A percentile compares a stretch with the other conserved stretches of the same genome.
Conservation (phyloP, 2,113 vertebrate genomes). For the Dolichallabes microphthalmus region DNA sequence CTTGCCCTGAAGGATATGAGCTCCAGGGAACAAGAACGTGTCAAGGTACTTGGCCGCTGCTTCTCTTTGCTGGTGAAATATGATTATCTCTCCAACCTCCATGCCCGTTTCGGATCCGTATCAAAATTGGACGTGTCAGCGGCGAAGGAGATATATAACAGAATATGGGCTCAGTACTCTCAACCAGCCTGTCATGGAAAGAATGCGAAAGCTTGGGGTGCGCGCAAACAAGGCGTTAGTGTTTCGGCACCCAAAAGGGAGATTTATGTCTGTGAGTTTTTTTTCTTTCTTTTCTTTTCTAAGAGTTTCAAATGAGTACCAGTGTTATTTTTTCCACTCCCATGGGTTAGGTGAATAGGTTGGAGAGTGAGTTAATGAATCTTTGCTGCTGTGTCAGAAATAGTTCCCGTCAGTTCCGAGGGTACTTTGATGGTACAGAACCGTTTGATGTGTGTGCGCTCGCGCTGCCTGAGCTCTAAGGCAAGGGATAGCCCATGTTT, state of each 20-base stretch:
- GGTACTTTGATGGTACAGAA: conserved; percentile 65
- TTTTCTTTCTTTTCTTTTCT: conserved; percentile 52
- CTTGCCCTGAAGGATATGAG: conserved; percentile 85
- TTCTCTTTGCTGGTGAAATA: conserved; percentile 41
- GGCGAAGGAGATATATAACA: conserved; percentile 50
- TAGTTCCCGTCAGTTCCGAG: conserved; percentile 52
- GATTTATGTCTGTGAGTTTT: conserved; percentile 61
- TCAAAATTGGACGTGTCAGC: conserved; percentile 36
- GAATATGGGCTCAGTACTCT: conserved; percentile 53
- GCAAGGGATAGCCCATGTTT: conserved; percentile 28
- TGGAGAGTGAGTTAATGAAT: conserved; percentile 64
- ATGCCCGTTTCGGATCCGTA: conserved; percentile 17
- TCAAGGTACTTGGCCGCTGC: conserved; percentile 71
- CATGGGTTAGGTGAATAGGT: conserved; percentile 62
- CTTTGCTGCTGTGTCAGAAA: conserved; percentile 67
- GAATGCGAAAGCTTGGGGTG: conserved; percentile 56
- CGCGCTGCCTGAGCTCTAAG: conserved; percentile 4
- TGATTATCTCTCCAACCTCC: conserved; percentile 19
- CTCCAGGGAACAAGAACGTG: conserved; percentile 81
- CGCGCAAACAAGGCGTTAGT: conserved; percentile 54
- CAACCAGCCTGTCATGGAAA: conserved; percentile 62
- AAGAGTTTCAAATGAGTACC: conserved; percentile 61
- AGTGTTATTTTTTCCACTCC: conserved; percentile 63
- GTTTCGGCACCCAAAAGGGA: conserved; percentile 52
- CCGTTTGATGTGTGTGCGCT: conserved; percentile 34